Base-by-base conservation (phyloP, 2,797 vertebrate species). In the Muscicapa striata region DNA sequence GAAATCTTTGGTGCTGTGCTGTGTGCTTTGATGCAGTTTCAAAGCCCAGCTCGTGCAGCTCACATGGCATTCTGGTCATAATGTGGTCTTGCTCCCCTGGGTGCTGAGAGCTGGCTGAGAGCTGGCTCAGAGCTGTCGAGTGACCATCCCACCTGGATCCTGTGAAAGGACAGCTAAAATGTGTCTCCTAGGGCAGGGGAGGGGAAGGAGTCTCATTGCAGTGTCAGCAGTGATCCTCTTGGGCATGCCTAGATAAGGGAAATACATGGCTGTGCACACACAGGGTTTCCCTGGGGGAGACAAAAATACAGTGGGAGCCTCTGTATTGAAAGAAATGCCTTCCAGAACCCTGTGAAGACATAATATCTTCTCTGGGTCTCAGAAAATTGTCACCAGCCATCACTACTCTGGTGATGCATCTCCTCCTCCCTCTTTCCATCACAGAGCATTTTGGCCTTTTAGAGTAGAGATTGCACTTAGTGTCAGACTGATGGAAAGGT, bases 401-500 rank as follows among this genome's bases (percentile, higher is more conserved):
- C 32, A n/a, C 54, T 57, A 3, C 62, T 27, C 68, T 29, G 63
- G 48, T 90, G 69, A 92, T 64, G 26, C 32, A 95, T 92, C 46
- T 93, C 30, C 36, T 89, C 22, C 40, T 91, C 4, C 66, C 27
- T 77, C 89, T 70, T 58, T 83, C 89, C 55, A 73, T 73, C 87
- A 82, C 46, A 52, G 46, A 66, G 40, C 68, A 46, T 73, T 90
- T 89, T 51, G 48, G 72, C 30, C 79, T 87, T 92, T 91, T 81
- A 84, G 75, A 83, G 20, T 48, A 72, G 76, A 87, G 45, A 81
- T 82, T 84, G 76, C 46, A 41, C 82, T 89, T 92, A 58, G 24
- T 74, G 73, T 92, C 84, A 92, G 70, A 20, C 12, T 92, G 92
- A 94, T 81, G 85, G 52, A 92, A 84, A 86, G 67, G 57, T 66